Percentiles rank a stretch among this genome's conserved stretches.
Evolutionary conservation across 2,113 vertebrate species (phyloP).

Genomic region (Austrofundulus limnaeus): DNA sequence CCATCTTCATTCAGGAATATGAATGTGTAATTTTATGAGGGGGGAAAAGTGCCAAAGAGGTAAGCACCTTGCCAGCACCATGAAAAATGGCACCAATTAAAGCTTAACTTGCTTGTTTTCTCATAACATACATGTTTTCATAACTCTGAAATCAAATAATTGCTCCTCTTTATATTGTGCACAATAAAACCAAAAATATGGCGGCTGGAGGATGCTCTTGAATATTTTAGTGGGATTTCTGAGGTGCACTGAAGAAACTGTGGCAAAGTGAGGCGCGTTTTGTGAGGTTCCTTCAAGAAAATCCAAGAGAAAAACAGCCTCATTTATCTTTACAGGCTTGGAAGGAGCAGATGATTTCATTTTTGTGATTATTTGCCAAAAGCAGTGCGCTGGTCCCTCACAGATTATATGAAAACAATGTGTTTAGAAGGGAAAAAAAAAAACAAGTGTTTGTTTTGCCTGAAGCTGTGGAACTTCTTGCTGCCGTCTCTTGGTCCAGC

Average conservation of each 20-base stretch:
- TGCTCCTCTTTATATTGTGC: conserved; percentile 94
- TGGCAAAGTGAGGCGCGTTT: conserved; percentile 85
- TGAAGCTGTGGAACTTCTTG: conserved; percentile 49
- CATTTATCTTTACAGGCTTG: conserved; percentile 89
- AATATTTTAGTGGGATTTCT: conserved; percentile 91
- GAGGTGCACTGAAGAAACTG: conserved; percentile 19
- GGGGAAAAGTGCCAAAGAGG: conserved; percentile 89
- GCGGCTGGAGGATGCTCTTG: conserved; percentile 91
- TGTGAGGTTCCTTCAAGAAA: conserved; percentile 87
- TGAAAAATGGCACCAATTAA: conserved; percentile 99
- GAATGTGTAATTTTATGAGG: conserved; percentile 93
- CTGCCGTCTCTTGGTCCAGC: conserved; percentile 27
- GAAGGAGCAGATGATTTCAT: conserved; percentile 86
- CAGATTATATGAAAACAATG: conserved; percentile 81
- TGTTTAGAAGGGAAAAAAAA: conserved; percentile 46
- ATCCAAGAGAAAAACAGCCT: conserved; percentile 86
- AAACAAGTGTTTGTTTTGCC: conserved; percentile 56
- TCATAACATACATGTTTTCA: conserved; percentile 99
- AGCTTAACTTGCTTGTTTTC: conserved; percentile 98
- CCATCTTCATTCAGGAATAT: conserved; percentile 90
- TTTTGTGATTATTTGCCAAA: conserved; percentile 95
- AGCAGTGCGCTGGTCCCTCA: conserved; percentile 87
- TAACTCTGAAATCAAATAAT: conserved; percentile 99
- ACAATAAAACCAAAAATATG: conserved; percentile 97
- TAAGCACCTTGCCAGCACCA: conserved; percentile 92